phyloP scores from a whole-genome alignment of 2,113 vertebrate species.

The Hiodon tergisus region DNA sequence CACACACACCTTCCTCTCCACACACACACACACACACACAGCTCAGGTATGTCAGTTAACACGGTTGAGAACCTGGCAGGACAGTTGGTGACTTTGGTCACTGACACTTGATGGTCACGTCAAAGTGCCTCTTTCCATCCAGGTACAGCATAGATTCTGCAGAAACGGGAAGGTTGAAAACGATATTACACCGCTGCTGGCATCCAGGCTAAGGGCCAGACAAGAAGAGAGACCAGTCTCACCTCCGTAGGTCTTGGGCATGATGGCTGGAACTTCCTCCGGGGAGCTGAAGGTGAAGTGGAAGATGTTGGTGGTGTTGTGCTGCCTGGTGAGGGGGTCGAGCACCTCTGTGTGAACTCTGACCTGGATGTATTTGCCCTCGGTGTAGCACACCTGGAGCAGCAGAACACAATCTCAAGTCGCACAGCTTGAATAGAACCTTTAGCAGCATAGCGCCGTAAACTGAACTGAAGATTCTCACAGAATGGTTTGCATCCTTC shows the following conservation, averaged over 20 bases:
- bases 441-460: background rate
- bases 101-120: constrained; percentile 55
- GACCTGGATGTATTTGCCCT: constrained; percentile 81
- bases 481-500: background rate
- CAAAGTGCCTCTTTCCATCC: constrained; percentile 89
- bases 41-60: background rate
- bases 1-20: constrained; percentile 1
- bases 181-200: background rate
- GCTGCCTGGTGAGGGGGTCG: constrained; percentile 74
- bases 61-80: constrained; percentile 16
- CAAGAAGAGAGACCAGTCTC: background rate
- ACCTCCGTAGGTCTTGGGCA: constrained; percentile 90
- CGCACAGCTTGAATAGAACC: background rate
- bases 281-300: constrained; percentile 90
- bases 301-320: constrained; percentile 90
- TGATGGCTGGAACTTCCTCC: constrained; percentile 71
- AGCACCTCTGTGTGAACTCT: constrained; percentile 92
- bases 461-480: background rate
- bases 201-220: background rate
- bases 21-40: background rate
- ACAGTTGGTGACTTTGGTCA: constrained; percentile 31
- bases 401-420: background rate
- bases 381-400: constrained; percentile 87
- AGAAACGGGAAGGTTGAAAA: constrained; percentile 27
- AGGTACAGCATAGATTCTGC: constrained; percentile 96